Evolutionary conservation across 2,113 vertebrate genomes (phyloP), one percentile per base, ranked within the genome.

Genomic region (Neolamprologus sp.): DNA sequence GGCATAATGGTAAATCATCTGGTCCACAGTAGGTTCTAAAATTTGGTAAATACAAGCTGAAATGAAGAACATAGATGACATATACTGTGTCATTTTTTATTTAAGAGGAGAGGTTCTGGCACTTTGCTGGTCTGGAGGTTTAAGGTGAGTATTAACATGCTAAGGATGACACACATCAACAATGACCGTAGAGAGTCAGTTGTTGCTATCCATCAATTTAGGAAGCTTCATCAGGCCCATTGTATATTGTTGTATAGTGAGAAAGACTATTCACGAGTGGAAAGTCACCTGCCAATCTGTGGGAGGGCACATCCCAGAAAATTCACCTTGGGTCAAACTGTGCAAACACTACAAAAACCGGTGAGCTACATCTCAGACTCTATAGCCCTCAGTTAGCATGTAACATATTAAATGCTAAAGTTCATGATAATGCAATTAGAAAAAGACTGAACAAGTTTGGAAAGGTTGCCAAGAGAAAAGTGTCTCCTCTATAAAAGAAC

Each of bases 101-200:
- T 68, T 45, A 73, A 73, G 2, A 42, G 21, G 8, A 73, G 40
- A 47, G 8, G 12, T 71, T 71, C 0, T 6, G 65, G 12, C 2
- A 42, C 0, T 23, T 42, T 0, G n/a, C 35, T 23, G 12, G 65
- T 71, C 12, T 71, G 65, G 65, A 71, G n/a, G 0, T 0, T 71
- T 71, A 40, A 71, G 65, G 65, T 23, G 35, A 42, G n/a, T 71
- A 14, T 42, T 71, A 40, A 71, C n/a, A 40, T 13, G 19, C 19
- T 40, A 68, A 68, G 35, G 63, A 23, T 14, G 33, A 68, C n/a
- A 1, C 33, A 68, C 63, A 68, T 23, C 35, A 68, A 1, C 57
- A 60, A 10, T 19, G 57, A 60, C 28, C 0, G 16, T 10, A 33
- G 9, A 60, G 28, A 60, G 28, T 60, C 0, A 60, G 28, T 60